These are phyloP conservation scores for Synaphobranchus kaupii DNA, from an alignment of 2,797 vertebrate genomes.

Conservation along the genomic window DNA sequence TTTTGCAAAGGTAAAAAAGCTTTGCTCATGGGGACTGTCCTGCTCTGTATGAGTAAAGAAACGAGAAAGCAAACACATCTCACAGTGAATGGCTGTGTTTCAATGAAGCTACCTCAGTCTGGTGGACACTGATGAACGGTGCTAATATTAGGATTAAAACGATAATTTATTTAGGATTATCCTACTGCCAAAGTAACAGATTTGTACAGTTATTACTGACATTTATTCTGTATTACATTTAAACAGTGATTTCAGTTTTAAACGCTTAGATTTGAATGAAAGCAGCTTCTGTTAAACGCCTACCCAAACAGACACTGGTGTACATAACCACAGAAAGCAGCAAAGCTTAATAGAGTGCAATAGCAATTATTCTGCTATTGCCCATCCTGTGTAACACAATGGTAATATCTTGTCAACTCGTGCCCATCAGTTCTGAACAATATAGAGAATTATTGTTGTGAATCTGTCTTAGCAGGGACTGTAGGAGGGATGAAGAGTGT, in stretches of 20 bases:
- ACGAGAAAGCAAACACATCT: not conserved
- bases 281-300: not conserved
- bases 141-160: not conserved
- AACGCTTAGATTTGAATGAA: not conserved
- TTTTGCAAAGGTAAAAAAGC: not conserved
- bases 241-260: not conserved
- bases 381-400: conserved; percentile 59
- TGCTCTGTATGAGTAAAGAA: not conserved
- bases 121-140: not conserved
- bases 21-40: not conserved
- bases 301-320: not conserved
- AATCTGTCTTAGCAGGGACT: conserved; percentile 69
- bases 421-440: conserved; percentile 71
- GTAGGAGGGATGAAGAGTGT: conserved; percentile 52
- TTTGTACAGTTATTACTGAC: not conserved
- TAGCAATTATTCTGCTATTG: not conserved
- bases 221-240: not conserved
- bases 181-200: not conserved
- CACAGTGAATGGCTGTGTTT: not conserved
- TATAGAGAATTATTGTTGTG: conserved; percentile 72
- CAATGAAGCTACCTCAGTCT: not conserved
- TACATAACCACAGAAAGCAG: not conserved
- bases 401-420: conserved; percentile 72
- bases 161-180: not conserved
- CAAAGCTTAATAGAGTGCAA: not conserved